These are phyloP conservation scores for Leucophenga varia DNA, from an alignment of 1,140 invertebrate species.

Conservation along the genomic window DNA sequence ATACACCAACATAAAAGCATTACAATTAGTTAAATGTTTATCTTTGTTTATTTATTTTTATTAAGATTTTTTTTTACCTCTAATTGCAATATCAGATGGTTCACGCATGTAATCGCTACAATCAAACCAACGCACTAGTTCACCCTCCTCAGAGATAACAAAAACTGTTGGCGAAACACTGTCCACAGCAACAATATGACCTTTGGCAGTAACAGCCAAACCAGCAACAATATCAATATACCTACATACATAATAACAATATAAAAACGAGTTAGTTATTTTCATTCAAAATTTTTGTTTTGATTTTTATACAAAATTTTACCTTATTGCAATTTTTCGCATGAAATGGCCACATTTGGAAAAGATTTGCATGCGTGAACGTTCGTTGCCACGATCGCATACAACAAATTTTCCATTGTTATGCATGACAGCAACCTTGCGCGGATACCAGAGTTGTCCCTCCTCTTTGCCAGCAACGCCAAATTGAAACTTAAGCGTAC, in stretches of 20 bases:
- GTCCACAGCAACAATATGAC: conserved; percentile 95
- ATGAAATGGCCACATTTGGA: conserved; percentile 84
- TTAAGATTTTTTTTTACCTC: conserved; percentile 63
- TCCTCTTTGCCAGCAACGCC: conserved; percentile 90
- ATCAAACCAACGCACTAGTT: conserved; percentile 92
- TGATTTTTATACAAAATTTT: background rate
- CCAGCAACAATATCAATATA: conserved; percentile 98
- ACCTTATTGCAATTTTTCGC: conserved; percentile 85
- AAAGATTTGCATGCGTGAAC: conserved; percentile 95
- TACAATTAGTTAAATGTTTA: background rate
- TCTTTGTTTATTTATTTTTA: background rate
- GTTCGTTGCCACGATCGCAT: conserved; percentile 93
- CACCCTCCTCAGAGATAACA: conserved; percentile 86
- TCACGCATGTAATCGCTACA: conserved; percentile 96
- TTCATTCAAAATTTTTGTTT: background rate
- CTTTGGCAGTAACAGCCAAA: conserved; percentile 84
- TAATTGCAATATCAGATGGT: conserved; percentile 94
- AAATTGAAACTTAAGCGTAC: conserved; percentile 86
- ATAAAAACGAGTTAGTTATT: background rate
- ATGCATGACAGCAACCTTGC: conserved; percentile 91
- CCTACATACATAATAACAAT: conserved; percentile 49
- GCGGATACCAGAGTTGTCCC: conserved; percentile 94
- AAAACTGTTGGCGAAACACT: conserved; percentile 97
- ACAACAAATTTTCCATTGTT: conserved; percentile 89
- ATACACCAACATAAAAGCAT: conserved; percentile 4